phyloP scores from a whole-genome alignment of 2,888 invertebrate genomes.

The Drosophila pullipes region DNA sequence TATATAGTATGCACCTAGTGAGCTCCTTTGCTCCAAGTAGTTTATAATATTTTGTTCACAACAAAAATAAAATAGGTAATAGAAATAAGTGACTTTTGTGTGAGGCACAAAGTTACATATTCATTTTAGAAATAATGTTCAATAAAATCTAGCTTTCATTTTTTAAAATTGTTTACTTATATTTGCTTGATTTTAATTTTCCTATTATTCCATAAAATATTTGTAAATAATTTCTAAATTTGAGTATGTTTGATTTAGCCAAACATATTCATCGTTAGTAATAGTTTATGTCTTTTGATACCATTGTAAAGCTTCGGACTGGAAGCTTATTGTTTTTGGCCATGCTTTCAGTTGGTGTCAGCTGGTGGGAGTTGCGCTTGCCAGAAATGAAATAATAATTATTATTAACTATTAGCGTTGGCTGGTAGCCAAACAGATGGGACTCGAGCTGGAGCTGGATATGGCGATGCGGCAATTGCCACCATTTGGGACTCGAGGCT shows the following conservation, averaged over 20 bases:
- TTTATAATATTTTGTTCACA: not conserved
- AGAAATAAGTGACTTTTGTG: not conserved
- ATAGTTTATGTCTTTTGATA: not conserved
- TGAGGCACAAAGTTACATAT: not conserved
- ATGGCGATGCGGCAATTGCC: constrained; percentile 68
- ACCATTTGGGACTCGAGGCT: constrained; percentile 48
- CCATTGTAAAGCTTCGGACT: constrained; percentile 37
- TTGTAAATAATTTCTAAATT: not conserved
- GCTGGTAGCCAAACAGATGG: constrained; percentile 64
- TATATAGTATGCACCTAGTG: not conserved
- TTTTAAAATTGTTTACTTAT: not conserved
- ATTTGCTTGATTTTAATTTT: not conserved
- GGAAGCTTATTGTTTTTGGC: constrained; percentile 74
- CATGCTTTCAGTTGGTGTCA: constrained; percentile 78
- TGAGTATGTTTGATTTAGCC: not conserved
- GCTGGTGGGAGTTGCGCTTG: constrained; percentile 79
- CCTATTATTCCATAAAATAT: not conserved
- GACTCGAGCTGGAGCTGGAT: constrained; percentile 16
- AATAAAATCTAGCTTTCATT: not conserved
- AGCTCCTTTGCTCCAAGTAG: not conserved
- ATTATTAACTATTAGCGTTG: constrained; percentile 81
- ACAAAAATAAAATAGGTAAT: not conserved
- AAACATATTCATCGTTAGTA: not conserved
- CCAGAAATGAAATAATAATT: constrained; percentile 82
- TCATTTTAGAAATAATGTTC: not conserved